A percentile compares a stretch with the other conserved stretches of the same genome.
Evolutionary conservation across 2,888 invertebrate genomes (phyloP).

Genomic region (Vannuccia rotundouncinata): DNA sequence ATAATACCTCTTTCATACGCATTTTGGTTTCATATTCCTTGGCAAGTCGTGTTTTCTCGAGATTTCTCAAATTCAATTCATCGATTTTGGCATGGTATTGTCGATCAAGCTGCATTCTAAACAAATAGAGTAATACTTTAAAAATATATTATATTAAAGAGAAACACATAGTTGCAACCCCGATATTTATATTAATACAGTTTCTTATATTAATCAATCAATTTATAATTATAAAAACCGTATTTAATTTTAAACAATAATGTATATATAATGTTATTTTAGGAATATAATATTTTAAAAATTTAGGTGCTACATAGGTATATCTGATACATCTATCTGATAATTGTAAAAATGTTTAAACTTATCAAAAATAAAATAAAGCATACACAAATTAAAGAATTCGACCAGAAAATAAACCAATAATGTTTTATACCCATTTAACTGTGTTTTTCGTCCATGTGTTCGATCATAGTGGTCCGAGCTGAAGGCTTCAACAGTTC

Average conservation of each 20-base stretch:
- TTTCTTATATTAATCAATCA: no score
- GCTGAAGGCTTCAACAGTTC: constrained; percentile 8
- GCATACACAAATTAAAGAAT: neutral
- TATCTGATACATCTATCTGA: neutral
- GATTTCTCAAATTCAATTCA: neutral
- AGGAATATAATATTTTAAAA: neutral
- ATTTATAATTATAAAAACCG: no score
- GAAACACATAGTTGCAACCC: neutral
- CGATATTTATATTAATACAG: no score
- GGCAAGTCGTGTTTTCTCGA: neutral
- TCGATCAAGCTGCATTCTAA: neutral
- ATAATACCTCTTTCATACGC: constrained; percentile 2
- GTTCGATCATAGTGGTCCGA: neutral
- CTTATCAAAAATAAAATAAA: neutral
- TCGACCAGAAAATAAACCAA: neutral
- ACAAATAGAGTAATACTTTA: neutral
- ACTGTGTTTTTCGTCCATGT: neutral
- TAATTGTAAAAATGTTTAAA: neutral
- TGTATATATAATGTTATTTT: neutral
- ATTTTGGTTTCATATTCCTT: neutral
- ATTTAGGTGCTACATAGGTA: neutral
- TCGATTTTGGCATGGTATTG: neutral
- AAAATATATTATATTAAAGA: neutral
- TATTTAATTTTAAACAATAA: neutral
- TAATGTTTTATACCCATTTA: neutral